Base-by-base conservation (phyloP, 2,797 vertebrate genomes). In the Semaprochilodus insignis region DNA sequence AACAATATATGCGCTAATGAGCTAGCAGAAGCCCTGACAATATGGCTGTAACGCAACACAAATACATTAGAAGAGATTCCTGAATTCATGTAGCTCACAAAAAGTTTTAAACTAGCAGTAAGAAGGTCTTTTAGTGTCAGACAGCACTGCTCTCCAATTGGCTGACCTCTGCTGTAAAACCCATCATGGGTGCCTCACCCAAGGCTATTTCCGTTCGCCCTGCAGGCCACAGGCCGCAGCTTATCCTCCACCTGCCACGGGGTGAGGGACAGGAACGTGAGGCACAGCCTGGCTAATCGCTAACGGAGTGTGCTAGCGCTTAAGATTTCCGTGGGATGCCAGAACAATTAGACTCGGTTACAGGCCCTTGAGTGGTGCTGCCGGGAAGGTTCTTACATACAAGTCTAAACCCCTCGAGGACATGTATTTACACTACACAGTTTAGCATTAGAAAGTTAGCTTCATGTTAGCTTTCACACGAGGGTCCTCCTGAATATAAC, bases 141-240 rank as follows among this genome's bases (percentile, higher is more conserved):
- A 70, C 17, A 16, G 31, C 69, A 57, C 82, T 23, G 73, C 40
- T 77, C 72, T 76, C n/a, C 19, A 67, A 31, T 71, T 76, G 73
- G 83, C 73, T 77, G 78, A 81, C 78, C 83, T 85, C 62, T 77
- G 60, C 59, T 66, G 66, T 77, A 52, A 73, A 81, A 54, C 74
- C 48, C 4, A 27, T 0, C 60, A 48, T 27, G 40, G 48, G 69
- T 67, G 74, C 21, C 36, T 54, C 74, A 71, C 57, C 81, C 51
- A 59, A 77, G 65, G 70, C 34, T 81, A 21, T 77, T 84, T 84
- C 78, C 66, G 62, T 67, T 34, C 44, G 44, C 44, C 57, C 27
- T n/a, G 34, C 44, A 72, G 72, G 80, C 72, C 51, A 59, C 6
- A 65, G 51, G 55, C 19, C 60, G 51, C 57, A 67, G 74, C 83